These are phyloP conservation scores for Zaprionus obscuricornis DNA, from an alignment of 2,888 invertebrate genomes.

Conservation along the genomic window DNA sequence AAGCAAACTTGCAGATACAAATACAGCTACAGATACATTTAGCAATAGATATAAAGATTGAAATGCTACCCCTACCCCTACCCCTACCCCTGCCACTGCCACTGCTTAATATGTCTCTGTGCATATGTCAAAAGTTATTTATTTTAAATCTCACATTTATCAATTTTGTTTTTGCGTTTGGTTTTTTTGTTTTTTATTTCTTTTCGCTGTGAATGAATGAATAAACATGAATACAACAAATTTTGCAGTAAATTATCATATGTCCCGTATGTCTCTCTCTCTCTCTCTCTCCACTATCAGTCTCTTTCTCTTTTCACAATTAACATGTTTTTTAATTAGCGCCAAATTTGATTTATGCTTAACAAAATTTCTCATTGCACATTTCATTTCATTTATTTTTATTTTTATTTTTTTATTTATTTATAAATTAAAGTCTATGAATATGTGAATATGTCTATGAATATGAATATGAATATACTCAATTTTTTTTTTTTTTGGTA, in stretches of 20 bases:
- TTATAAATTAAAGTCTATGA: too few species aligned
- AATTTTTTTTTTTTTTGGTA: too few species aligned
- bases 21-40: background rate
- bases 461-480: too few species aligned
- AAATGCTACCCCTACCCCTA: too few species aligned
- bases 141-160: slow-evolving; percentile 54
- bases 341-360: slow-evolving; percentile 63
- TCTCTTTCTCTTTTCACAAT: slow-evolving; percentile 40
- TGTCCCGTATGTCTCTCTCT: slow-evolving; percentile 4
- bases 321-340: slow-evolving; percentile 72
- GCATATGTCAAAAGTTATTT: slow-evolving; percentile 55
- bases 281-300: slow-evolving; percentile 11
- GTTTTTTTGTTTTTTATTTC: slow-evolving; percentile 15
- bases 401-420: slow-evolving; percentile 25
- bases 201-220: too few species aligned
- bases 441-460: too few species aligned
- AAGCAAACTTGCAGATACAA: background rate
- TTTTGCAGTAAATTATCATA: slow-evolving; percentile 48
- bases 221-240: slow-evolving; percentile 44
- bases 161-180: slow-evolving; percentile 43
- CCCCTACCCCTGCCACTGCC: too few species aligned
- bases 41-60: slow-evolving; percentile 27
- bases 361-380: slow-evolving; percentile 55
- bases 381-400: slow-evolving; percentile 52
- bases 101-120: slow-evolving; percentile 18